Evolutionary conservation across 1,140 invertebrate species (phyloP).

Genomic region (Caenorhabditis tropicalis): DNA sequence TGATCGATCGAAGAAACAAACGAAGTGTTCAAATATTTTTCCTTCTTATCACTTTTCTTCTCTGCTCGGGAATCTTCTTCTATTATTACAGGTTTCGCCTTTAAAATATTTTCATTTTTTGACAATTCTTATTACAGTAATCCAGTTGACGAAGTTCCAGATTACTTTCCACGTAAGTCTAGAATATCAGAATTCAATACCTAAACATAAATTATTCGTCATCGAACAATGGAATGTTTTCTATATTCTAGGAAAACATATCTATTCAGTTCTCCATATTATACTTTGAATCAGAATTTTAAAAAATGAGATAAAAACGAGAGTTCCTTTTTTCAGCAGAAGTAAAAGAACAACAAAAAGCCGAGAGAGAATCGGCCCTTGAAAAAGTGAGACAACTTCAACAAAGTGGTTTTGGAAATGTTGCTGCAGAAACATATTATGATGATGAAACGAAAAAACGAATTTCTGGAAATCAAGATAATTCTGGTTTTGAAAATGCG

Average conservation of each 20-base stretch:
- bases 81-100: not conserved
- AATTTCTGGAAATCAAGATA: not conserved
- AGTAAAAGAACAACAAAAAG: not conserved
- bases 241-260: too few relatives aligned
- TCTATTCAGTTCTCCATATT: too few relatives aligned
- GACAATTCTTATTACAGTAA: not conserved
- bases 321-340: not conserved
- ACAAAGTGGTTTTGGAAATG: not conserved
- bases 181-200: too few relatives aligned
- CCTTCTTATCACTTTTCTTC: not conserved
- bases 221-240: not conserved
- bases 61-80: not conserved
- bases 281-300: not conserved
- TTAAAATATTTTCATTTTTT: too few relatives aligned
- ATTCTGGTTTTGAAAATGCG: not conserved
- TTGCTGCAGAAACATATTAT: not conserved
- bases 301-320: not conserved
- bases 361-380: not conserved
- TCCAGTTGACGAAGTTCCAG: not conserved
- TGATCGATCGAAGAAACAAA: conserved; percentile 20
- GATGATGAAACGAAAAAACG: not conserved
- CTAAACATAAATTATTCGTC: not conserved
- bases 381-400: conserved; percentile 8
- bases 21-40: conserved; percentile 11
- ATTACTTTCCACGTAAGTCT: conserved; percentile 7